Conservation (phyloP, 2,113 vertebrate genomes). For the Nematolebias whitei region DNA sequence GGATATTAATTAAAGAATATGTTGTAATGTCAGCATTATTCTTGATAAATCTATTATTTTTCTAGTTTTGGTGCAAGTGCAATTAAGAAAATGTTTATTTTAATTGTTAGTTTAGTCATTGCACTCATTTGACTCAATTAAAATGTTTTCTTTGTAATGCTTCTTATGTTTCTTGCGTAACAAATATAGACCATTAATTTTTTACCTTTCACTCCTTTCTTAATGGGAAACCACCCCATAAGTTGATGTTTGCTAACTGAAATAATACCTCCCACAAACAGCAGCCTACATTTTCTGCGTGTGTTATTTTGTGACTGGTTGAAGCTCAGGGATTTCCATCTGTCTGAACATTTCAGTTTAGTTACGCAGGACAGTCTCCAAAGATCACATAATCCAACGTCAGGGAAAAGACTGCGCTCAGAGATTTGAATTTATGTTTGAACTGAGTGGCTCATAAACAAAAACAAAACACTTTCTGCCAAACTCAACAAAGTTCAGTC, state of each 20-base stretch:
- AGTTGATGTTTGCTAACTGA: slow-evolving; percentile 28
- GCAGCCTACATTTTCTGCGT: too few species aligned
- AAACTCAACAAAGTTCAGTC: too few species aligned
- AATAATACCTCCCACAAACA: slow-evolving; percentile 1
- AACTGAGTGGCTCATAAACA: slow-evolving; percentile 1
- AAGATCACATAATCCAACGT: slow-evolving; percentile 44
- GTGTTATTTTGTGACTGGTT: neutral
- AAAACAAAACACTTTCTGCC: neutral
- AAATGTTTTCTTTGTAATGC: too few species aligned
- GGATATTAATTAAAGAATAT: neutral
- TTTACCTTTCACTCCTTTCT: neutral
- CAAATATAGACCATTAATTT: neutral
- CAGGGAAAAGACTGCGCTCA: slow-evolving; percentile 9
- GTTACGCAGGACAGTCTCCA: slow-evolving; percentile 46
- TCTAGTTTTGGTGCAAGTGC: neutral
- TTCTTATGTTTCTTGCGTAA: too few species aligned
- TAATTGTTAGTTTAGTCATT: too few species aligned
- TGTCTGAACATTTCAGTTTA: slow-evolving; percentile 13
- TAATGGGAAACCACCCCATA: neutral
- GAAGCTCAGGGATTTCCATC: slow-evolving; percentile 2
- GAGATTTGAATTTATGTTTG: slow-evolving; percentile 3
- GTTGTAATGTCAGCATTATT: neutral
- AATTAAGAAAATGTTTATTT: too few species aligned
- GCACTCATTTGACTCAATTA: too few species aligned
- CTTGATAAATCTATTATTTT: neutral